A percentile compares a stretch with the other conserved stretches of the same genome.
Evolutionary conservation across 2,888 invertebrate genomes (phyloP).

Genomic region (Caenorhabditis sp.): DNA sequence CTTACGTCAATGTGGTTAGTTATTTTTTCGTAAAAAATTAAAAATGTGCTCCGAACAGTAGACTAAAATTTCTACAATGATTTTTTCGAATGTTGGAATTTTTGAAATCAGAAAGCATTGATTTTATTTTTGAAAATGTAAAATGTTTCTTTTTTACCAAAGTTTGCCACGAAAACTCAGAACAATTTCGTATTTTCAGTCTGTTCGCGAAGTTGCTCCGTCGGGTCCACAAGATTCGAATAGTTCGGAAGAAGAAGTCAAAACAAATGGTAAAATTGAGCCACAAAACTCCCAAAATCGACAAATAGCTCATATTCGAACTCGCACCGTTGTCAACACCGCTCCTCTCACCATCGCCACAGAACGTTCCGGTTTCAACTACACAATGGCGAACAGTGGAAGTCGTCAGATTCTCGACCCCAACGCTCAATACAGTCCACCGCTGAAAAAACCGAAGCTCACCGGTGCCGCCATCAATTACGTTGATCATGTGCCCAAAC

Average conservation of each 20-base stretch:
- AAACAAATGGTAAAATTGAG: slow-evolving; percentile 5
- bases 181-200: neutral
- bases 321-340: slow-evolving; percentile 26
- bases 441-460: slow-evolving; percentile 40
- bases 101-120: too few relatives aligned
- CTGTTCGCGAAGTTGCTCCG: neutral
- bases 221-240: slow-evolving; percentile 3
- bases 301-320: slow-evolving; percentile 11
- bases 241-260: slow-evolving; percentile 18
- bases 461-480: slow-evolving; percentile 14
- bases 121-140: neutral
- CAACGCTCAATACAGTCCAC: slow-evolving; percentile 33
- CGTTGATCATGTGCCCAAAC: slow-evolving; percentile 31
- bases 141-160: neutral
- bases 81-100: too few relatives aligned
- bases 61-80: too few relatives aligned
- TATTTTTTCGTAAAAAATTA: neutral
- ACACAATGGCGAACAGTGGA: slow-evolving; percentile 37
- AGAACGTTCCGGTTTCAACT: slow-evolving; percentile 40
- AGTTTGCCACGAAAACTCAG: neutral
- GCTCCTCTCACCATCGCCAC: slow-evolving; percentile 26
- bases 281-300: neutral
- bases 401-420: slow-evolving; percentile 17
- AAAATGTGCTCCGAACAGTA: too few relatives aligned
- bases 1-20: slow-evolving; percentile 7